Evolutionary conservation across 2,113 vertebrate species (phyloP).

Genomic region (Indicator indicator): DNA sequence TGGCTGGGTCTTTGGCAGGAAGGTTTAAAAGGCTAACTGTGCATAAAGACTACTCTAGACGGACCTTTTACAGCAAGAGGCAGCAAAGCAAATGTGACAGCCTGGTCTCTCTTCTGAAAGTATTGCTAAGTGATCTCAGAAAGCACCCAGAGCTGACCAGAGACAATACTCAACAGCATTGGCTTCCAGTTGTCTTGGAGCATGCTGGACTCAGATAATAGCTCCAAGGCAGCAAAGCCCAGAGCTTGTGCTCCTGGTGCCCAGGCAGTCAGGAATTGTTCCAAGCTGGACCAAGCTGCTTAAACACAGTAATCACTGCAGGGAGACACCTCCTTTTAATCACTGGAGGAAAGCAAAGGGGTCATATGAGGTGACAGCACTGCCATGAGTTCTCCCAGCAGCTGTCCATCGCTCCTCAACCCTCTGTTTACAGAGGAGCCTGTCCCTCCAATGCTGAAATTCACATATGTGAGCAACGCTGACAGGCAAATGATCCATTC

Average conservation of each 20-base stretch:
- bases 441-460: not conserved
- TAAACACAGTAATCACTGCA: conserved; percentile 36
- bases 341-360: not conserved
- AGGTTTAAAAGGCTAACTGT: not conserved
- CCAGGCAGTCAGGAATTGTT: conserved; percentile 18
- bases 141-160: not conserved
- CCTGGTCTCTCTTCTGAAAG: not conserved
- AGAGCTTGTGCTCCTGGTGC: not conserved
- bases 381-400: not conserved
- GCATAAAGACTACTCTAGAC: not conserved
- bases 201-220: not conserved
- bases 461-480: rapidly evolving
- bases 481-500: not conserved
- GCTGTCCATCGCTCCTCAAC: not conserved
- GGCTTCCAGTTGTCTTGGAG: not conserved
- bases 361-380: conserved; percentile 28
- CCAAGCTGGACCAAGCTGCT: conserved; percentile 51
- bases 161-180: not conserved
- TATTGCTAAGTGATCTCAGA: not conserved
- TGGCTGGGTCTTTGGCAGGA: not conserved
- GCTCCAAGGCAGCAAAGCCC: not conserved
- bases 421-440: not conserved
- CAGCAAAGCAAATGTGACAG: not conserved
- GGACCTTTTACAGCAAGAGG: not conserved
- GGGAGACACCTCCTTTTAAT: conserved; percentile 24